Evolutionary conservation across 1,140 invertebrate species (phyloP), one percentile per base, ranked within the genome.

Genomic region (Ceratoteleas bidentatus): DNA sequence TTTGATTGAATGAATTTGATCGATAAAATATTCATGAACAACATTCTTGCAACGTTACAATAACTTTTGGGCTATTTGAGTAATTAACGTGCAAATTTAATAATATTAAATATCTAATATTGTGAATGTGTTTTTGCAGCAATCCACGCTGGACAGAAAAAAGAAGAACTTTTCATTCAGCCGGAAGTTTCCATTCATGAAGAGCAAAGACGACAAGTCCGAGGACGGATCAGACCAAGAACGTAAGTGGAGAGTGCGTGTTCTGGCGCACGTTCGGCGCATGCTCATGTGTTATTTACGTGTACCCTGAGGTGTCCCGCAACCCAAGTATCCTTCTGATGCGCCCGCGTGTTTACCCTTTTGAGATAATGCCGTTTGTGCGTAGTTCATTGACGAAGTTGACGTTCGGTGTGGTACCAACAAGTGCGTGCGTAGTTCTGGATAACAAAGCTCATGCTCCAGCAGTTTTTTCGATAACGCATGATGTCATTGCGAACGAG

Each of bases 161-260:
- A 99, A 99, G 94, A 99, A 99, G 91, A 98, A 98, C 88, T 97
- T 99, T 88, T 98, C 97, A 73, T 99, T 99, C 92, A 99, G 98
- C 87, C 94, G 98, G 89, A 98, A 97, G 92, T 99, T 99, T 92
- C 98, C 98, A 13, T 99, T 99, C 91, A 98, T 99, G 96, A 97
- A 97, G 93, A 99, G 98, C 92, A 97, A 98, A 93, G 98, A 99
- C 89, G 97, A 98, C 87, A 98, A 98, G 91, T 97, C 97, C 32
- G 98, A 99, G 92, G 98, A 99, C 90, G 96, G 97, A 84, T 98
- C 97, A 85, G 98, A 99, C 89, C 97, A 98, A 94, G 98, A 99
- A 96, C 97, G 98, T 99, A 95, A 97, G 98, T 97, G 87, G 84
- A 57, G 40, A 49, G 16, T 49, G 56, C 58, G 52, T 16, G 24